Base-by-base conservation (phyloP, 30 jellyfish, hydroid and myxozoan species). In the Catostylus mosaicus region DNA sequence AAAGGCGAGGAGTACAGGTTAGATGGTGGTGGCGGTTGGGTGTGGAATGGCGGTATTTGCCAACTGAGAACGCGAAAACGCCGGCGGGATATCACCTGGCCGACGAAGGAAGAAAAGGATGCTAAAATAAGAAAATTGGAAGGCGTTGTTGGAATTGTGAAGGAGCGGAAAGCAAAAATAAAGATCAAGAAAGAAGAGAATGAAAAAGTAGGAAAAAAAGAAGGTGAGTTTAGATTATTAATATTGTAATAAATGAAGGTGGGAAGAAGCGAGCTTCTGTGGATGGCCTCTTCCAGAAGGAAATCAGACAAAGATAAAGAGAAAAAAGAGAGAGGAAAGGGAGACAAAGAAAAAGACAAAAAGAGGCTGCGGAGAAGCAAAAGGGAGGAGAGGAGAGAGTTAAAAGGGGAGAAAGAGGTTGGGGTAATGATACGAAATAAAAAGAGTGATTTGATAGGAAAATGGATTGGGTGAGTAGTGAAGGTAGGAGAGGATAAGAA, bases 1-100 rank as follows among this genome's bases (percentile, higher is more conserved):
- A 81, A 92, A 52, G 98, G 98, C 14, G 98, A 92, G 51, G 97
- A 83, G 56, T 92, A 92, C 73, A 80, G 98, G 34, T 46, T 92
- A 14, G 71, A 71, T 52, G 98, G 98, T 18, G 85, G 77, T 4
- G 98, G 98, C 22, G 98, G 97, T 23, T 92, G 96, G 96, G 51
- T 74, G 22, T 92, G 98, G 98, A 70, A 45, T 52, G 89, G 91
- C 22, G 91, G 86, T 12, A 35, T 43, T 22, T 76, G 65, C 43
- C 11, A 34, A 75, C 22, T 77, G 65, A 65, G 89, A 45, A 74
- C 84, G 33, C 85, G 89, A 30, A 82, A 82, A 36, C 75, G 92
- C 30, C 69, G 68, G 30, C 67, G 82, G 37, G 87, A 84, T 7
- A 65, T 46, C 61, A 67, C 82, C 48, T 67, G 94, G 88, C 94